These are phyloP conservation scores for Platyscapa corneri DNA, from an alignment of 1,140 invertebrate genomes.

Conservation along the genomic window DNA sequence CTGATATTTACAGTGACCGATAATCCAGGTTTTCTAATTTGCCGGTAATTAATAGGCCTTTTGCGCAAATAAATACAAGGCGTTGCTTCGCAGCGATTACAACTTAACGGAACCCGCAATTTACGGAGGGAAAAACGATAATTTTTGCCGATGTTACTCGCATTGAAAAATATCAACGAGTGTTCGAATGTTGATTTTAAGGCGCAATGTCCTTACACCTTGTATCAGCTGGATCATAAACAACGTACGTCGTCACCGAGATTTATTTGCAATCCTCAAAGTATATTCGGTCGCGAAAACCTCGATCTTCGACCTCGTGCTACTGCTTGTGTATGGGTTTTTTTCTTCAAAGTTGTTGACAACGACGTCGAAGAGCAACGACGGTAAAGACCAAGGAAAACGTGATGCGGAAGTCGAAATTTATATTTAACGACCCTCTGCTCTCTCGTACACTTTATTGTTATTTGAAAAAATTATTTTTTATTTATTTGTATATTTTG, in stretches of 20 bases:
- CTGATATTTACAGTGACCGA: no score
- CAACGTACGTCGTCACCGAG: slow-evolving; percentile 3
- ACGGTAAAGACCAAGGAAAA: no score
- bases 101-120: no score
- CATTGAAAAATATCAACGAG: no score
- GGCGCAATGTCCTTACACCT: background rate
- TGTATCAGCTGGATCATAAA: slow-evolving; percentile 2
- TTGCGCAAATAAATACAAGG: no score
- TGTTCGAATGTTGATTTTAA: slow-evolving; percentile 36
- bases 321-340: background rate
- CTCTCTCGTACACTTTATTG: background rate
- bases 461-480: no score
- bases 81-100: no score
- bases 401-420: slow-evolving; percentile 9
- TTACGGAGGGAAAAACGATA: no score
- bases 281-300: slow-evolving; percentile 41
- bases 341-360: slow-evolving; percentile 10
- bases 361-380: background rate
- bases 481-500: no score
- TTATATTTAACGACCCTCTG: background rate
- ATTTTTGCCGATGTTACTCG: no score
- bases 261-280: slow-evolving; percentile 42
- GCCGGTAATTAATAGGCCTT: no score
- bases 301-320: background rate
- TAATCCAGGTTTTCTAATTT: no score